These are phyloP conservation scores for Mizuhopecten yessoensis DNA, from an alignment of 1,140 invertebrate genomes.

Conservation along the genomic window DNA sequence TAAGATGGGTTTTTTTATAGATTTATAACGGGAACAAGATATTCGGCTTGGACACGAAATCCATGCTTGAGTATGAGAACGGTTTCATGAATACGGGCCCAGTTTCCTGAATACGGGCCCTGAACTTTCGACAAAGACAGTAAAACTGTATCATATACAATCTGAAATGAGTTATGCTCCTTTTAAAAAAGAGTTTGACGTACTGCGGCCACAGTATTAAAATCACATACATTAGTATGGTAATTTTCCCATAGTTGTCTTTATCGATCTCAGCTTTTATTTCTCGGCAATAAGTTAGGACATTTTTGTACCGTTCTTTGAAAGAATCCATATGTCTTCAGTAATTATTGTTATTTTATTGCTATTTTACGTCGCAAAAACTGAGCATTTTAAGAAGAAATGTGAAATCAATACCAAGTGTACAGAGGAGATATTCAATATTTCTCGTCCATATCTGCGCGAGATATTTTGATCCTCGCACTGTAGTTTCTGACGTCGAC, in stretches of 20 bases:
- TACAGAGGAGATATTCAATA: neutral
- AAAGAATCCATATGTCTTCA: neutral
- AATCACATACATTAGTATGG: neutral
- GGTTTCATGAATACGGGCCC: too few relatives aligned
- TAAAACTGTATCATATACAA: too few relatives aligned
- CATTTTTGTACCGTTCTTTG: neutral
- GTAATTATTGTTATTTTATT: constrained; percentile 8
- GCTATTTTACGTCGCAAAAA: neutral
- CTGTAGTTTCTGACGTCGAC: neutral
- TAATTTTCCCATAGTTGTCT: neutral
- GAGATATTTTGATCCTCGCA: neutral
- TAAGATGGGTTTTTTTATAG: too few relatives aligned
- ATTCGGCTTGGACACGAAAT: too few relatives aligned
- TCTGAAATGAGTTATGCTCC: too few relatives aligned
- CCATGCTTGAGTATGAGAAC: too few relatives aligned
- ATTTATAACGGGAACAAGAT: too few relatives aligned
- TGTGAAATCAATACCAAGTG: neutral
- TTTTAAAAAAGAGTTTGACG: too few relatives aligned
- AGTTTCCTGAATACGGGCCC: too few relatives aligned
- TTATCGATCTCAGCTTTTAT: neutral
- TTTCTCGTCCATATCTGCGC: neutral
- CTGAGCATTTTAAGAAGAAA: neutral
- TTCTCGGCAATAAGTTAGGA: neutral
- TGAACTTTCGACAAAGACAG: too few relatives aligned
- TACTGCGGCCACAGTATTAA: too few relatives aligned